Evolutionary conservation across 2,888 invertebrate genomes (phyloP).

Genomic region (Melanchra persicariae): DNA sequence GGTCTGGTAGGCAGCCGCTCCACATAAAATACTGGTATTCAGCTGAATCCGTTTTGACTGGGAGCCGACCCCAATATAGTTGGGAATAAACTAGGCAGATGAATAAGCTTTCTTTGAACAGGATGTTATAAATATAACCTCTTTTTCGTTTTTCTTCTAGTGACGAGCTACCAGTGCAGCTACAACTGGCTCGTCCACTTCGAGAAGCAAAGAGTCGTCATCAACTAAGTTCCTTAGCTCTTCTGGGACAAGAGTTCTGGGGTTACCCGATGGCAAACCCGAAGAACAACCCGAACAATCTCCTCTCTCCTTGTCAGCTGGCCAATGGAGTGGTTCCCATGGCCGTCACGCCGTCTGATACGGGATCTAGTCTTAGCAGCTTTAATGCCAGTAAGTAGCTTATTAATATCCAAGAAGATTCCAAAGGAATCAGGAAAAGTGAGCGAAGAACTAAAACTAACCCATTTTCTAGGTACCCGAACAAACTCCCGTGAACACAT

Average conservation of each 20-base stretch:
- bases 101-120: background rate
- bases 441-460: background rate
- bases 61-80: too few species aligned
- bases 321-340: slow-evolving; percentile 85
- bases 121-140: background rate
- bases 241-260: slow-evolving; percentile 97
- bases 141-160: slow-evolving; percentile 85
- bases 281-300: slow-evolving; percentile 87
- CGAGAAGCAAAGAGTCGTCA: slow-evolving; percentile 97
- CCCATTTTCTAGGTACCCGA: slow-evolving; percentile 79
- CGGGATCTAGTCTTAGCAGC: slow-evolving; percentile 94
- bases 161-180: slow-evolving; percentile 97
- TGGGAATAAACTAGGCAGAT: too few species aligned
- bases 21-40: too few species aligned
- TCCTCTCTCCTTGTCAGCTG: slow-evolving; percentile 82
- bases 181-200: slow-evolving; percentile 96
- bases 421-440: background rate
- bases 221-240: slow-evolving; percentile 96
- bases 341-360: slow-evolving; percentile 91
- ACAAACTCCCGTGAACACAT: slow-evolving; percentile 84
- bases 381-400: slow-evolving; percentile 91
- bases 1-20: too few species aligned
- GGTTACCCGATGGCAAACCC: slow-evolving; percentile 95
- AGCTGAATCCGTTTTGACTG: too few species aligned
- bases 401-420: background rate